Conservation (phyloP, 2,888 invertebrate genomes). For the Linyphia triangularis region DNA sequence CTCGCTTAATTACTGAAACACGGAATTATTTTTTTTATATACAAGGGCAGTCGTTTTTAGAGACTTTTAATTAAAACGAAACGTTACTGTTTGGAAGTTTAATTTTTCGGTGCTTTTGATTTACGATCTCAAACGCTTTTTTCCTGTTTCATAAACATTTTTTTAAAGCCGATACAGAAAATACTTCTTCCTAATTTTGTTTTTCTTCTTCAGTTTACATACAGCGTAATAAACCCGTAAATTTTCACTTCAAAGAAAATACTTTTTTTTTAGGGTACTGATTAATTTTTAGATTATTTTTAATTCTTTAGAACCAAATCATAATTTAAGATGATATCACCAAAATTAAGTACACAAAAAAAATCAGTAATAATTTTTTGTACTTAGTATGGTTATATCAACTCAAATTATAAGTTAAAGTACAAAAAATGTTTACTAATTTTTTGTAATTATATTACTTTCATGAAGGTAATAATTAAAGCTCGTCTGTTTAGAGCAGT, state of each 20-base stretch:
- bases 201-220: background rate
- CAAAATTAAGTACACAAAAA: too few species aligned
- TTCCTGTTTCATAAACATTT: background rate
- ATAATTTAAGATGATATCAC: too few species aligned
- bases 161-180: conserved; percentile 10
- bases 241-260: conserved; percentile 26
- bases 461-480: too few species aligned
- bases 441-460: too few species aligned
- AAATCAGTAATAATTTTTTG: too few species aligned
- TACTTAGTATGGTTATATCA: too few species aligned
- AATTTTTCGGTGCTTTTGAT: conserved; percentile 62
- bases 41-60: conserved; percentile 31
- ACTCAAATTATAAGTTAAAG: too few species aligned
- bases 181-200: background rate
- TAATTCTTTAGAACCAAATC: too few species aligned
- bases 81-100: conserved; percentile 41
- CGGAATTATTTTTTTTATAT: conserved; percentile 12
- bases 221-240: background rate
- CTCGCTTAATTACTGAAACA: conserved; percentile 52
- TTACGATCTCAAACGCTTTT: background rate
- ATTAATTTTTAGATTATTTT: too few species aligned
- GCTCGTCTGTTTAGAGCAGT: too few species aligned
- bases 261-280: background rate
- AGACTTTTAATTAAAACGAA: conserved; percentile 67
- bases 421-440: too few species aligned